These are phyloP conservation scores for Melipona beecheii DNA, from an alignment of 2,888 invertebrate species.

Conservation along the genomic window DNA sequence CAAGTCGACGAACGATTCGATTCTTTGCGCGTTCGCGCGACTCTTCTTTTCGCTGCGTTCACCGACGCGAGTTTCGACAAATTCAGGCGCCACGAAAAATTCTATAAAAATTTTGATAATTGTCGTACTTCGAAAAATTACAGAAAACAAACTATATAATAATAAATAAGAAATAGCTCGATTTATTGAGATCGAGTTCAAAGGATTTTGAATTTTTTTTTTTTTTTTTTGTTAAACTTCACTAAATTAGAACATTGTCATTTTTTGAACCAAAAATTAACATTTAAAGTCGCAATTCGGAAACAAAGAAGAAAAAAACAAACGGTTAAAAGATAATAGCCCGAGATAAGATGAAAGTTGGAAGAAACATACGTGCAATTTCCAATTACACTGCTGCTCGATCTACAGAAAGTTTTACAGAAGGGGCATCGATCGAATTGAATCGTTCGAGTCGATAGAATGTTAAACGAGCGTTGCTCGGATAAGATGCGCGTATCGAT, in stretches of 20 bases:
- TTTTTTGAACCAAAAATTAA: no score
- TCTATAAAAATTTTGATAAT: no score
- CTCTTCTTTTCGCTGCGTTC: neutral
- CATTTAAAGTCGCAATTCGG: neutral
- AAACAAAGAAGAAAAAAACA: neutral
- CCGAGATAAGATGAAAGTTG: neutral
- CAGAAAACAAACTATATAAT: no score
- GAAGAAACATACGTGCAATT: neutral
- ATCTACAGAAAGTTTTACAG: neutral
- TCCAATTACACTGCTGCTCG: no score
- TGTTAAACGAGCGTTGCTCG: neutral
- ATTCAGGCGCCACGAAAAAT: no score
- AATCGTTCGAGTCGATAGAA: neutral
- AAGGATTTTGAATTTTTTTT: no score
- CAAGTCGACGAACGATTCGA: slow-evolving; percentile 41
- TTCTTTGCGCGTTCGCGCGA: neutral
- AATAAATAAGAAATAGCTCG: no score
- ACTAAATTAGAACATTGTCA: no score
- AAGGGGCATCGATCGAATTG: neutral
- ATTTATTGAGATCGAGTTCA: no score
- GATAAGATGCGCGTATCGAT: slow-evolving; percentile 28
- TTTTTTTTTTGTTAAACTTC: no score
- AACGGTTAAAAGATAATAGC: neutral
- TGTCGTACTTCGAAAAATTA: no score
- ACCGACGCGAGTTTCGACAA: neutral